A percentile compares a stretch with the other conserved stretches of the same genome.
phyloP scores from a whole-genome alignment of 2,113 vertebrate species.

The Rhipidura dahli region DNA sequence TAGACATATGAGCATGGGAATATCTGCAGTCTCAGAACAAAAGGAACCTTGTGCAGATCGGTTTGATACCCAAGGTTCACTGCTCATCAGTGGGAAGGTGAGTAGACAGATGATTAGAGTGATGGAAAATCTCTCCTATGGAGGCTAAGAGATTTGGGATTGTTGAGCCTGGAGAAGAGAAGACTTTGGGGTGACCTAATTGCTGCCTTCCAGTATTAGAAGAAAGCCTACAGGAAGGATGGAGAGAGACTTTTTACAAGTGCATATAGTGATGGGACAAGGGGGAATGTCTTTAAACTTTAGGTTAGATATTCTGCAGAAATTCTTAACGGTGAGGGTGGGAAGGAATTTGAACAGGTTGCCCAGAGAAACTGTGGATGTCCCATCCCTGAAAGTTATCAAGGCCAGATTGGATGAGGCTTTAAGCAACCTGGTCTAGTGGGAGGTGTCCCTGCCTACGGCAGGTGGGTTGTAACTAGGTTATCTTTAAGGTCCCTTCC shows the following conservation, averaged over 20 bases:
- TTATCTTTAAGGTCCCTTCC: not conserved
- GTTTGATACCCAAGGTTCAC: not conserved
- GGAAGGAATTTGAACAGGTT: not conserved
- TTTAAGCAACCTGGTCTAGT: not conserved
- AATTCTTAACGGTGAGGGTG: not conserved
- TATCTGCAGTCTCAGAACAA: not conserved
- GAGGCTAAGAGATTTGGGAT: not conserved
- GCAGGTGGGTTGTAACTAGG: not conserved
- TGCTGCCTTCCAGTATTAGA: not conserved
- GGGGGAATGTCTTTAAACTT: not conserved
- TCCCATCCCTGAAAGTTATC: not conserved
- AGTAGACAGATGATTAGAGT: not conserved
- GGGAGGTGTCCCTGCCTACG: not conserved
- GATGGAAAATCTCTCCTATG: not conserved
- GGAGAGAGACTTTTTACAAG: not conserved
- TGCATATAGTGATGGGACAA: not conserved
- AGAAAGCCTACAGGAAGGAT: not conserved
- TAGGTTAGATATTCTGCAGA: not conserved
- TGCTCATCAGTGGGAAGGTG: not conserved
- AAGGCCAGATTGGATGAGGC: not conserved
- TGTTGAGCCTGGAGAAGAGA: not conserved
- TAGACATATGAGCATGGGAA: not conserved
- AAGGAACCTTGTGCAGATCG: not conserved
- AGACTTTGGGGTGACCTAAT: not conserved
- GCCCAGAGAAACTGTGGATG: not conserved